These are phyloP conservation scores for Cistogaster globosa DNA, from an alignment of 2,888 invertebrate species.

Conservation along the genomic window DNA sequence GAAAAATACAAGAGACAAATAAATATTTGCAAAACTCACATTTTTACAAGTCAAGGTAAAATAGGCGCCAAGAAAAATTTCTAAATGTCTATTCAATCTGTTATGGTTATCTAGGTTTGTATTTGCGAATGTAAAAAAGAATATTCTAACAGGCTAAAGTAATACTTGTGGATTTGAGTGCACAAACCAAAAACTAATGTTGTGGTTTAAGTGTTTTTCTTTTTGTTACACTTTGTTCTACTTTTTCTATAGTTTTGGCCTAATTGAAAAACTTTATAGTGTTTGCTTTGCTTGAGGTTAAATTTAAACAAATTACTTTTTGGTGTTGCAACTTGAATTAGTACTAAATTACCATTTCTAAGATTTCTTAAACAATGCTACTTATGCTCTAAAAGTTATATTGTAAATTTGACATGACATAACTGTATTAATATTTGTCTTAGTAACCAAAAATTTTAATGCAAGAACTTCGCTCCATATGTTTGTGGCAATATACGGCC, in stretches of 20 bases:
- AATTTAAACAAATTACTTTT: background rate
- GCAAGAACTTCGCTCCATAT: too few relatives aligned
- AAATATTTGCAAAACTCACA: conserved; percentile 32
- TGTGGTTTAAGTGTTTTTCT: conserved; percentile 51
- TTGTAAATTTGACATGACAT: too few relatives aligned
- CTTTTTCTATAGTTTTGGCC: conserved; percentile 44
- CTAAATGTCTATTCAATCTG: conserved; percentile 9
- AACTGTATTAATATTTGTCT: background rate
- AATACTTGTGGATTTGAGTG: conserved; percentile 54
- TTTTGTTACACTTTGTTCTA: conserved; percentile 19
- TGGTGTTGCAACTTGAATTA: background rate
- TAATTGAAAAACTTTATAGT: conserved; percentile 57
- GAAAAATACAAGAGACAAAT: background rate
- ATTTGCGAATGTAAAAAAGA: background rate
- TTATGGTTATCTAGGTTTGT: conserved; percentile 3
- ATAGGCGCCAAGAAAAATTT: conserved; percentile 45
- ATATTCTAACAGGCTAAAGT: conserved; percentile 43
- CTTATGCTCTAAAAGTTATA: background rate
- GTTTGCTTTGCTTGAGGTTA: background rate
- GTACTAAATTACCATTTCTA: background rate
- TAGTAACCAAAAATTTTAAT: background rate
- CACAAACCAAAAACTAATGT: conserved; percentile 46
- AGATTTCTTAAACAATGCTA: background rate
- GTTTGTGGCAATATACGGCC: too few relatives aligned
- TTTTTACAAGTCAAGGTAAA: conserved; percentile 52